Base-by-base conservation (phyloP, 2,888 invertebrate species). In the Eupithecia centaureata region DNA sequence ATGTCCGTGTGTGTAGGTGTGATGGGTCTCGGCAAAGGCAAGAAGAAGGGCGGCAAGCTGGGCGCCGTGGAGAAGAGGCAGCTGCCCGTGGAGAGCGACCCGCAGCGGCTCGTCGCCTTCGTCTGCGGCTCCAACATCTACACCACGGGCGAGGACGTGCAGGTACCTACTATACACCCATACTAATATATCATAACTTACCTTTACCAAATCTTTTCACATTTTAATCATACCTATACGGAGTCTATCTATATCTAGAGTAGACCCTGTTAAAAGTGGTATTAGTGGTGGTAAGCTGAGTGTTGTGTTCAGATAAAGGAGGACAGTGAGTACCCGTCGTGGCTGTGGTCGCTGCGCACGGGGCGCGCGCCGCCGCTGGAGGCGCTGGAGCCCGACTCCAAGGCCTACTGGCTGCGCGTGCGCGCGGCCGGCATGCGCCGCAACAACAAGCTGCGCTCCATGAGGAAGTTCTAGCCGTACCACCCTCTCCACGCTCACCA, bases 51-150 rank as follows among this genome's bases (percentile, higher is more conserved):
- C 0, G 95, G 95, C 13, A 95, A 95, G 86, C 77, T 94, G 2
- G 95, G 95, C 0, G 80, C 94, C 12, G 92, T 95, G 79, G 96
- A 97, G 82, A 97, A 97, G 86, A 95, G 94, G 79, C 89, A 95
- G 35, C 85, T 98, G 70, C 96, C 97, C 0, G 98, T 98, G 1
- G 98, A 98, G 92, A 97, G 95, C 0, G 98, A 99, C 89, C 94
- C 96, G 0, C 88, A 95, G 28, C 96, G 95, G 84, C 92, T 99
- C 32, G 94, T 96, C 0, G 95, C 91, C 65, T 96, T 94, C 82
- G 96, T 97, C 10, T 98, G 98, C 79, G 99, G 99, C 2, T 96
- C 96, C 66, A 98, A 99, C 85, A 96, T 97, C 63, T 93, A 95
- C 69, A 95, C 95, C 82, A 96, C 96, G 15, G 97, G 98, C 0